These are phyloP conservation scores for Actinostola sp. DNA, from an alignment of 92 coral and sea anemone genomes.

Conservation along the genomic window DNA sequence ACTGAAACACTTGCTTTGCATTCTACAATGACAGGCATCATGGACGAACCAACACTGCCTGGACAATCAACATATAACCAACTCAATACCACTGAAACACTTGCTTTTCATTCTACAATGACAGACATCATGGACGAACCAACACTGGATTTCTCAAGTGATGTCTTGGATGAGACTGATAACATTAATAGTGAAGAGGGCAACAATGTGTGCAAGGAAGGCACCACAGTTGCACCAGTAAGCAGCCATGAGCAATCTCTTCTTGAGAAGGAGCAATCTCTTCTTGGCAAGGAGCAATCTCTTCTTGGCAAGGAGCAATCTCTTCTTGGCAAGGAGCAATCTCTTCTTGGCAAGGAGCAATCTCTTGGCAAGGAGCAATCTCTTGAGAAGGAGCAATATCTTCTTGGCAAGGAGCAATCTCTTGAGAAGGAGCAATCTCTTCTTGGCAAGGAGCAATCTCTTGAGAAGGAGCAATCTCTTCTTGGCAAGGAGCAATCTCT, in stretches of 20 bases:
- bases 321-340: background rate
- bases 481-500: too few relatives aligned
- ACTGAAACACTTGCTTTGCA: slow-evolving; percentile 1
- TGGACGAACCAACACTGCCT: slow-evolving; percentile 15
- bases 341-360: too few relatives aligned
- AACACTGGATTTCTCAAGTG: slow-evolving; percentile 14
- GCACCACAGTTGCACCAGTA: background rate
- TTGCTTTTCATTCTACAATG: background rate
- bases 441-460: too few relatives aligned
- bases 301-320: too few relatives aligned
- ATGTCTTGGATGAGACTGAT: background rate
- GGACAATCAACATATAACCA: background rate
- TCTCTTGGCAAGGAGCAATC: too few relatives aligned
- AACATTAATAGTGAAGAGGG: background rate
- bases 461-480: too few relatives aligned
- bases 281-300: background rate
- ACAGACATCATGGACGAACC: slow-evolving; percentile 26
- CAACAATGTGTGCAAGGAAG: background rate
- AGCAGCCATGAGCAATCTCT: background rate
- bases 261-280: background rate
- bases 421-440: too few relatives aligned
- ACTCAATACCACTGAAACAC: background rate
- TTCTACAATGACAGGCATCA: slow-evolving; percentile 2
- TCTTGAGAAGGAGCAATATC: too few relatives aligned
- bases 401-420: too few relatives aligned